Percentiles rank a stretch among this genome's conserved stretches.
These are phyloP conservation scores for Chelonia mydas DNA, from an alignment of 2,797 vertebrate species.

Conservation along the genomic window DNA sequence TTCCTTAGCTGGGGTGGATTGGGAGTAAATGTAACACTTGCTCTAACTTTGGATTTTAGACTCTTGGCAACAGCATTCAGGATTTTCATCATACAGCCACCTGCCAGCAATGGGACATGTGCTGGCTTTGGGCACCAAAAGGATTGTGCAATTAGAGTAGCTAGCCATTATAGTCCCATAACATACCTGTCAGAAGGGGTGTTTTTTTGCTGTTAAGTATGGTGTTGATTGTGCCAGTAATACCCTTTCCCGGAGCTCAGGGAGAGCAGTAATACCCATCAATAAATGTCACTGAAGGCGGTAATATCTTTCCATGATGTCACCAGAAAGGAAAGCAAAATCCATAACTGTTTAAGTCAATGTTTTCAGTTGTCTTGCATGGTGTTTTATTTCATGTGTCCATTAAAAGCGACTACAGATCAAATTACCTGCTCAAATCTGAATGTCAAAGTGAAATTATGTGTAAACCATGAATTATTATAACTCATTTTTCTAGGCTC, in stretches of 20 bases:
- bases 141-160: not conserved
- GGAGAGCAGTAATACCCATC: not conserved
- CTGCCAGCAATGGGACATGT: not conserved
- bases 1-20: not conserved
- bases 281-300: not conserved
- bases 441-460: not conserved
- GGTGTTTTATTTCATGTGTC: not conserved
- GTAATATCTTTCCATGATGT: not conserved
- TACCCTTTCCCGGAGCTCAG: not conserved
- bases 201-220: not conserved
- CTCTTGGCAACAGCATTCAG: not conserved
- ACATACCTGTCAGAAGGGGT: not conserved
- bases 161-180: not conserved
- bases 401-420: not conserved
- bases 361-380: rapidly evolving
- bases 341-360: not conserved
- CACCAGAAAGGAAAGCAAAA: not conserved
- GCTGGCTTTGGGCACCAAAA: not conserved
- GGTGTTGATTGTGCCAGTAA: not conserved
- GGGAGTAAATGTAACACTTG: not conserved
- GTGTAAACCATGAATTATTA: not conserved
- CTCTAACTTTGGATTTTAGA: not conserved
- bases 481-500: not conserved
- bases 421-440: rapidly evolving
- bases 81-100: not conserved